phyloP scores from a whole-genome alignment of 92 coral and sea anemone species.

The Porites rus region DNA sequence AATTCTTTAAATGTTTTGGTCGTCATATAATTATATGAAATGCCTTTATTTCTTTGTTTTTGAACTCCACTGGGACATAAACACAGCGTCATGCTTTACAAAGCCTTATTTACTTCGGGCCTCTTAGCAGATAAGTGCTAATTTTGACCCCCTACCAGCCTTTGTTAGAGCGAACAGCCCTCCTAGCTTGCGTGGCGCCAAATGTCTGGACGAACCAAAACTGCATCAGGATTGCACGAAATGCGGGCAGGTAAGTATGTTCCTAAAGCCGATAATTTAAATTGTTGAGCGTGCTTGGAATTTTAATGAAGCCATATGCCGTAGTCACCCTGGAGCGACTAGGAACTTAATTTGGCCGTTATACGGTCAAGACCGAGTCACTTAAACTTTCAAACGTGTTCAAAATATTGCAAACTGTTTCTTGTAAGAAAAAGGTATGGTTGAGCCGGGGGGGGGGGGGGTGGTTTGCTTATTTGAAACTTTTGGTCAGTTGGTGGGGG shows the following conservation, averaged over 20 bases:
- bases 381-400: no score
- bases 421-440: no score
- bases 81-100: background rate
- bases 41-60: background rate
- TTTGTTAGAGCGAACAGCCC: background rate
- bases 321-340: background rate
- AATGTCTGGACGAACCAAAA: background rate
- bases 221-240: background rate
- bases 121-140: background rate
- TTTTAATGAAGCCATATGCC: background rate
- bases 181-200: constrained; percentile 15
- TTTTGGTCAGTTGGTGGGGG: no score
- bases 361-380: no score
- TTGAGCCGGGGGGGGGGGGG: no score
- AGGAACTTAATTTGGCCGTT: no score
- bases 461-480: no score
- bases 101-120: background rate
- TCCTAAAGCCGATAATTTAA: background rate
- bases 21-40: background rate
- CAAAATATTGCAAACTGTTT: no score
- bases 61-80: background rate
- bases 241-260: background rate
- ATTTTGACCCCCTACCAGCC: constrained; percentile 13
- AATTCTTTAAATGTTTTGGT: background rate
- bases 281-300: background rate